Evolutionary conservation across 2,888 invertebrate genomes (phyloP), one percentile per base, ranked within the genome.

Genomic region (Tetragonisca angustula): DNA sequence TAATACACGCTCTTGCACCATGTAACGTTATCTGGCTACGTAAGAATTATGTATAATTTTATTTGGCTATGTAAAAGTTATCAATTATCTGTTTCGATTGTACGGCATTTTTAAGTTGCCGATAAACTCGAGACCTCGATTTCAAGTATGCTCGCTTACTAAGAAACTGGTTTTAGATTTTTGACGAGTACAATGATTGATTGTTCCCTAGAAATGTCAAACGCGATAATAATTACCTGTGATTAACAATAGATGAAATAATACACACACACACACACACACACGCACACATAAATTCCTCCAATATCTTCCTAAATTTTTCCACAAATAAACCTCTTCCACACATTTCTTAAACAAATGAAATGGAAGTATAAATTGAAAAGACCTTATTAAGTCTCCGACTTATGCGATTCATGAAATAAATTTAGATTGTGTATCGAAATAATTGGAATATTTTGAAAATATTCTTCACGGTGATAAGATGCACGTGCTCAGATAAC

Each of bases 401-500:
- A 54, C 21, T 64, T n/a, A 43, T 4, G 24, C 17, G 11, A 69
- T 50, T 27, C 27, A 4, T 15, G 4, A 27, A 62, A 4, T 4
- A 54, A 72, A 73, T 79, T 19, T 49, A 32, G 13, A 17, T n/a
- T 62, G n/a, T 15, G 27, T 70, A 54, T 56, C 24, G 69, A 50
- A 69, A 73, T 59, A 52, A 27, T 65, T 32, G 56, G n/a, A 36
- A 32, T 70, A 69, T 49, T 65, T 68, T 74, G 50, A 15, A 56
- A 74, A 19, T 50, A 52, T 19, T 71, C 59, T 62, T 43, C 54
- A 21, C 13, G 17, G 19, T n/a, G 70, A 75, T 82, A 82, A 64
- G 69, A 74, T 75, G 59, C 70, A 65, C 74, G 83, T 50, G 67
- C 15, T 21, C 50, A 68, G 80, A 81, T 73, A 80, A 73, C 24